These are phyloP conservation scores for Montipora sp. DNA, from an alignment of 64 coral and sea anemone genomes.

Conservation along the genomic window DNA sequence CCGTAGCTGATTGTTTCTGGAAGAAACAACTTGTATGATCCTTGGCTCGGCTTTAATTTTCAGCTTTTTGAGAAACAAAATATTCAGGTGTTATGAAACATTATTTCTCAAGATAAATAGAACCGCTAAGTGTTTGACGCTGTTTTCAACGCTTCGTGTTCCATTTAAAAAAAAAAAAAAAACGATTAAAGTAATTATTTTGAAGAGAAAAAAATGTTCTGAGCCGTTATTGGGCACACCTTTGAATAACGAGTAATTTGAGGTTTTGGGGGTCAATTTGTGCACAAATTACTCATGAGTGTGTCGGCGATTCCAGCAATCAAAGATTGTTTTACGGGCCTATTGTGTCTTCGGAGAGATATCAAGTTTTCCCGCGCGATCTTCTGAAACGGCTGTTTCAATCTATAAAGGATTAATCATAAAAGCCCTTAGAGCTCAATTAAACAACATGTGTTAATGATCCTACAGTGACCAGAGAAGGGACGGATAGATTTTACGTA, in stretches of 20 bases:
- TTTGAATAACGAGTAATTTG: constrained; percentile 49
- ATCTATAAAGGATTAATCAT: constrained; percentile 66
- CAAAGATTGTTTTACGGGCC: not conserved
- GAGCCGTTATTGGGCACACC: not conserved
- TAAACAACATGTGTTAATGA: constrained; percentile 98
- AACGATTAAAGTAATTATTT: constrained; percentile 48
- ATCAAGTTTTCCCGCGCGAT: not conserved
- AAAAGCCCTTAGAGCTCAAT: constrained; percentile 90
- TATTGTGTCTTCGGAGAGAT: not conserved
- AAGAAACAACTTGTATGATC: not conserved
- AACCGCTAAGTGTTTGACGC: constrained; percentile 30
- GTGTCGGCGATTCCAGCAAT: not conserved
- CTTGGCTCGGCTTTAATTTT: not conserved
- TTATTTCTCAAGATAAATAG: constrained; percentile 21
- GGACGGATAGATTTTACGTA: not conserved
- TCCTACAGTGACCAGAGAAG: not conserved
- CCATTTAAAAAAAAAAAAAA: not conserved
- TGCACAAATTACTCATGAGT: not conserved
- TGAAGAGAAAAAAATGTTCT: not conserved
- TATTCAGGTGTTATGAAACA: constrained; percentile 4
- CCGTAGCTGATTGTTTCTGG: no score
- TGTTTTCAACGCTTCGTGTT: constrained; percentile 29
- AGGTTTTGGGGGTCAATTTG: constrained; percentile 1
- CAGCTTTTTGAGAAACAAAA: not conserved
- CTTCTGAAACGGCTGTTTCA: constrained; percentile 52